Conservation (phyloP, 2,888 invertebrate species). For the Drosophila mimetica region DNA sequence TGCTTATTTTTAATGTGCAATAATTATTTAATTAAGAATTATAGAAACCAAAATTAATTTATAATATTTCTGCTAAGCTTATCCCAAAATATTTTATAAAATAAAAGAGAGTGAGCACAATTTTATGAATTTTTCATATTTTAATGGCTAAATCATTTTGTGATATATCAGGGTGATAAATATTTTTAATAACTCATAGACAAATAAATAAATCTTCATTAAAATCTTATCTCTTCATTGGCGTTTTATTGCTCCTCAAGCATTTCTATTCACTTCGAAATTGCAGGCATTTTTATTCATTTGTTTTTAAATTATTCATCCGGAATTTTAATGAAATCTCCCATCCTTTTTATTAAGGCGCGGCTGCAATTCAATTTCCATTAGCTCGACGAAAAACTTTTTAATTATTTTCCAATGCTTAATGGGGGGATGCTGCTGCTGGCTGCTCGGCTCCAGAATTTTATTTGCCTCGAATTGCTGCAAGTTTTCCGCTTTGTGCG, state of each 20-base stretch:
- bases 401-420: constrained; percentile 73
- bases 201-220: neutral
- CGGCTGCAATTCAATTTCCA: constrained; percentile 57
- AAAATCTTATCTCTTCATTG: constrained; percentile 3
- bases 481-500: constrained; percentile 37
- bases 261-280: neutral
- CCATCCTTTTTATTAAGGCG: constrained; percentile 9
- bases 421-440: constrained; percentile 44
- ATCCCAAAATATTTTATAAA: neutral
- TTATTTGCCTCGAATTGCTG: constrained; percentile 34
- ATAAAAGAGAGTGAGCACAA: too few species aligned
- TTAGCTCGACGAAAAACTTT: constrained; percentile 64
- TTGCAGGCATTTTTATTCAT: constrained; percentile 14
- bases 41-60: too few species aligned
- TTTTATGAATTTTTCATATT: too few species aligned
- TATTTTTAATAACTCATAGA: neutral
- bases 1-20: neutral
- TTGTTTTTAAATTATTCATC: constrained; percentile 41
- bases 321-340: constrained; percentile 35
- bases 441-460: constrained; percentile 10
- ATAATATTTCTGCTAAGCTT: neutral
- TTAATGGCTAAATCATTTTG: too few species aligned
- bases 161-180: too few species aligned
- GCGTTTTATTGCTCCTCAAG: constrained; percentile 10
- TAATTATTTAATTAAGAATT: constrained; percentile 12